These are phyloP conservation scores for Camelus bactrianus DNA, from an alignment of 2,113 vertebrate species.

Conservation along the genomic window DNA sequence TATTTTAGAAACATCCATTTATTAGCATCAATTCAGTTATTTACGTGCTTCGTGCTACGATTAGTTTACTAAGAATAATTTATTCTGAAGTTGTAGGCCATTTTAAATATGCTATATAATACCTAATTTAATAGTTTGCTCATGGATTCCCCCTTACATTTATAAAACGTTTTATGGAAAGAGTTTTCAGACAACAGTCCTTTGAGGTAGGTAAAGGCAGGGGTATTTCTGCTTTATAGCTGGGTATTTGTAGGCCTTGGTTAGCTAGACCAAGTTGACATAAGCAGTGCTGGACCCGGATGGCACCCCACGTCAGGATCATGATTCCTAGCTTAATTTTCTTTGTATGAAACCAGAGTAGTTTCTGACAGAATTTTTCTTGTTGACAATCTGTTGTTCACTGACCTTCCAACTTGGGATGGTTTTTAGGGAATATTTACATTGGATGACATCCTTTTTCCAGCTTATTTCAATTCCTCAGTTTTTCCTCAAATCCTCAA, in stretches of 20 bases:
- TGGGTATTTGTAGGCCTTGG: not conserved
- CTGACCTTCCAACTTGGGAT: not conserved
- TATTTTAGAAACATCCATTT: constrained; percentile 7
- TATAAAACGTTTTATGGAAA: not conserved
- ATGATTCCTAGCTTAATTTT: constrained; percentile 16
- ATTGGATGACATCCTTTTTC: not conserved
- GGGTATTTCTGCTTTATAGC: not conserved
- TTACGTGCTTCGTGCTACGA: constrained; percentile 7
- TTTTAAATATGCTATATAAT: constrained; percentile 25
- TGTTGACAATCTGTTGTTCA: not conserved
- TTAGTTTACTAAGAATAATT: not conserved
- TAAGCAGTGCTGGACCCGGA: not conserved
- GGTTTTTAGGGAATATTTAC: constrained; percentile 29
- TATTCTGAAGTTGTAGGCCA: not conserved
- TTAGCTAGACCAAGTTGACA: not conserved
- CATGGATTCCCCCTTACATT: not conserved
- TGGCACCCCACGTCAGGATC: not conserved
- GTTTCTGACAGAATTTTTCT: not conserved
- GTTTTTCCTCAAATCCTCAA: not conserved
- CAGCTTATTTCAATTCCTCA: not conserved
- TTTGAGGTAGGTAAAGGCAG: not conserved
- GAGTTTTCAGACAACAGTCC: not conserved
- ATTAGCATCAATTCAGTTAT: not conserved
- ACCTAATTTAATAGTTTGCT: constrained; percentile 40
- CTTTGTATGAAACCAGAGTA: not conserved